A percentile compares a stretch with the other conserved stretches of the same genome.
Evolutionary conservation across 2,888 invertebrate genomes (phyloP).

Genomic region (Halocaridina rubra): DNA sequence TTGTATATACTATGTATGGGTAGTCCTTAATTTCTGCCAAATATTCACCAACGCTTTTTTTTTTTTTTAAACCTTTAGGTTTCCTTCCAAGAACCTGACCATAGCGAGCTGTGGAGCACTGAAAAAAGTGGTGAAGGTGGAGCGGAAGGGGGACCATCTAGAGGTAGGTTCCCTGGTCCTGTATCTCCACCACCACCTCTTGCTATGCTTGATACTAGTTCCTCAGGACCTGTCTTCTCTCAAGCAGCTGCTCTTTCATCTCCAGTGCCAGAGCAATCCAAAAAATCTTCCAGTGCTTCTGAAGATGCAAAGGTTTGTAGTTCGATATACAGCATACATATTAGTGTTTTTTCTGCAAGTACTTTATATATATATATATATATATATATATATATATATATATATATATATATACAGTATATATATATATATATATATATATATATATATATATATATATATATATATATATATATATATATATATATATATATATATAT

Average conservation of each 20-base stretch:
- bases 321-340: too few species aligned
- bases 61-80: too few species aligned
- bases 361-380: not conserved
- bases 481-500: too few species aligned
- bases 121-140: conserved; percentile 65
- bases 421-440: too few species aligned
- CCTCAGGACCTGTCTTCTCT: conserved; percentile 44
- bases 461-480: not conserved
- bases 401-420: too few species aligned
- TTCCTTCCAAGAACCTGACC: conserved; percentile 69
- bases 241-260: conserved; percentile 61
- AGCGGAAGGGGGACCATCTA: not conserved
- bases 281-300: conserved; percentile 50
- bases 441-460: not conserved
- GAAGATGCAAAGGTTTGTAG: conserved; percentile 49
- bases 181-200: conserved; percentile 57
- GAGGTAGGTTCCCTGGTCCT: not conserved
- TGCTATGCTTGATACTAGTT: conserved; percentile 23
- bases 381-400: not conserved
- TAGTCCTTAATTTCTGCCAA: too few species aligned
- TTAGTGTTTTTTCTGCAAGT: too few species aligned
- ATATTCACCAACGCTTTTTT: too few species aligned
- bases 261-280: conserved; percentile 48
- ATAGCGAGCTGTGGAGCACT: conserved; percentile 69
- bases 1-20: too few species aligned